These are phyloP conservation scores for Mesitornis unicolor DNA, from an alignment of 2,113 vertebrate species.

Conservation along the genomic window DNA sequence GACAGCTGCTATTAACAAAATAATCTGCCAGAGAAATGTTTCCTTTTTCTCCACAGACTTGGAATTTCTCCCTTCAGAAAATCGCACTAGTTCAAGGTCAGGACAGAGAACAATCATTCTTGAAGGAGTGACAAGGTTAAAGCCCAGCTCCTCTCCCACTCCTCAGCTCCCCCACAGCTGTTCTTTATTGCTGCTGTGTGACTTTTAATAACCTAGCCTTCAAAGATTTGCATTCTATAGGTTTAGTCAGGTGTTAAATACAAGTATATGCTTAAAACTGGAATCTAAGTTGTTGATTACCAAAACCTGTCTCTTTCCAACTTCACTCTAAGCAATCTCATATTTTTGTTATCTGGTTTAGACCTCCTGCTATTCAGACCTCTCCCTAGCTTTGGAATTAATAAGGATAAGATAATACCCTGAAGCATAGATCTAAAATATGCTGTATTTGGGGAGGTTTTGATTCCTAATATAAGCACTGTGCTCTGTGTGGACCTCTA, in stretches of 20 bases:
- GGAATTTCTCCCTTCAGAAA: slow-evolving; percentile 30
- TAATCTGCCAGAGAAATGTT: slow-evolving; percentile 10
- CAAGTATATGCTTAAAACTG: not conserved
- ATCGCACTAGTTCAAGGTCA: slow-evolving; percentile 33
- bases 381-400: not conserved
- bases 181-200: slow-evolving; percentile 29
- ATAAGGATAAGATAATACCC: not conserved
- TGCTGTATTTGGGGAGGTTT: not conserved
- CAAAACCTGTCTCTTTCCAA: not conserved
- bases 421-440: not conserved
- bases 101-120: slow-evolving; percentile 6
- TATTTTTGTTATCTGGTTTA: not conserved
- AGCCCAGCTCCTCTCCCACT: not conserved
- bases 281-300: not conserved
- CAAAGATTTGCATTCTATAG: not conserved
- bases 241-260: not conserved
- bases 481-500: not conserved
- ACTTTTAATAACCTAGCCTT: not conserved
- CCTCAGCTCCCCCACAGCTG: not conserved
- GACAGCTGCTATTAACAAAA: slow-evolving; percentile 32
- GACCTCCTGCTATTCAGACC: not conserved
- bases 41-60: slow-evolving; percentile 17
- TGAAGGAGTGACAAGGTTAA: slow-evolving; percentile 26
- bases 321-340: not conserved
- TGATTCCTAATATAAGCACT: not conserved